Percentiles rank a stretch among this genome's conserved stretches.
These are phyloP conservation scores for Aporophyla lueneburgensis DNA, from an alignment of 2,888 invertebrate genomes.

Conservation along the genomic window DNA sequence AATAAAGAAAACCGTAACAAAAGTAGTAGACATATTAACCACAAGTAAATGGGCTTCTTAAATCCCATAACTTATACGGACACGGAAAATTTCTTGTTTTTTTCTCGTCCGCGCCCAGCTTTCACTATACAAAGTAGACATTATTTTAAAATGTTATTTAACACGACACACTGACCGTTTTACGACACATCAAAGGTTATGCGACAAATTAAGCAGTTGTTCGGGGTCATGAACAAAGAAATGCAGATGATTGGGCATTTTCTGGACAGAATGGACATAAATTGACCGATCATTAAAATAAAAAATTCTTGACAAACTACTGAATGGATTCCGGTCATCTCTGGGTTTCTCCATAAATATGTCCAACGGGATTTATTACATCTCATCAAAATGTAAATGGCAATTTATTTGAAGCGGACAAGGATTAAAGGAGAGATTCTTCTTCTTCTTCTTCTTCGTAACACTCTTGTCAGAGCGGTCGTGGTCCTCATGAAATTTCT, in stretches of 20 bases:
- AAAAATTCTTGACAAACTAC: slow-evolving; percentile 35
- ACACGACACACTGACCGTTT: slow-evolving; percentile 83
- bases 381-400: slow-evolving; percentile 34
- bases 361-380: slow-evolving; percentile 28
- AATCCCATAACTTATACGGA: slow-evolving; percentile 74
- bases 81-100: slow-evolving; percentile 66
- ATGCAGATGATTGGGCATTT: slow-evolving; percentile 41
- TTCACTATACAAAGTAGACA: slow-evolving; percentile 80
- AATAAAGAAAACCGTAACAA: slow-evolving; percentile 50
- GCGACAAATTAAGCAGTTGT: slow-evolving; percentile 68
- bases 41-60: slow-evolving; percentile 61
- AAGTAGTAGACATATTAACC: slow-evolving; percentile 52
- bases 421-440: slow-evolving; percentile 42
- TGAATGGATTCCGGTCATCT: slow-evolving; percentile 25
- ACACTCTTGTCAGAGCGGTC: no score
- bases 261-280: slow-evolving; percentile 16
- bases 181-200: slow-evolving; percentile 75
- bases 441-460: no score
- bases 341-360: slow-evolving; percentile 16
- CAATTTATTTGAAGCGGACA: slow-evolving; percentile 33
- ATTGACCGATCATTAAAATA: slow-evolving; percentile 15
- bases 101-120: slow-evolving; percentile 76
- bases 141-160: slow-evolving; percentile 84
- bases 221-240: slow-evolving; percentile 66
- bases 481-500: no score